Percentiles rank a stretch among this genome's conserved stretches.
phyloP scores from a whole-genome alignment of 2,797 vertebrate species.

The Loriculus beryllinus region DNA sequence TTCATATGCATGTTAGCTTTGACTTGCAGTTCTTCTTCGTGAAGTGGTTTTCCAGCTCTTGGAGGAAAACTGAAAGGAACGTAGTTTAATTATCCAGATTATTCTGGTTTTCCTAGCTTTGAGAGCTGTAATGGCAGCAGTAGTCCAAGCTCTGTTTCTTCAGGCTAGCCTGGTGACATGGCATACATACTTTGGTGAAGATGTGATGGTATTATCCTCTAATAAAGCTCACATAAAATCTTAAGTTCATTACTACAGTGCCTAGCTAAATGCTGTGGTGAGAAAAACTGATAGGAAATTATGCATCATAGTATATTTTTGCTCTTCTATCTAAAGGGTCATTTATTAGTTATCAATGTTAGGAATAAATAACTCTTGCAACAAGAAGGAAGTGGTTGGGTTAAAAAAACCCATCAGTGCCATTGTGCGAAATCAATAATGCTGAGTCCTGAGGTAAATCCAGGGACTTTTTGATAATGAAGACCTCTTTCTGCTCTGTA shows the following conservation, averaged over 20 bases:
- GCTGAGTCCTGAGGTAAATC: not conserved
- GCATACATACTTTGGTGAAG: not conserved
- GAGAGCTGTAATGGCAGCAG: not conserved
- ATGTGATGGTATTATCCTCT: not conserved
- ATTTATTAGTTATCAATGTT: not conserved
- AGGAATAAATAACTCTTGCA: not conserved
- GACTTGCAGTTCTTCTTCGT: not conserved
- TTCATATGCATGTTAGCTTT: not conserved
- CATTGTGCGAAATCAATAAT: not conserved
- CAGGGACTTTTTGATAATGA: not conserved
- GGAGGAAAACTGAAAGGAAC: not conserved
- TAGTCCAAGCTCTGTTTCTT: not conserved
- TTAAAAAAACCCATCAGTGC: not conserved
- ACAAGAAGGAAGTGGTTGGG: not conserved
- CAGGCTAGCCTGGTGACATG: not conserved
- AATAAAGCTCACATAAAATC: not conserved
- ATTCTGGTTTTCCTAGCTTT: not conserved
- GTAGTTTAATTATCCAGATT: not conserved
- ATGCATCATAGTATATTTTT: accelerated
- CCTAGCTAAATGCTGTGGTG: not conserved
- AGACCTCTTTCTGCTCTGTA: not conserved
- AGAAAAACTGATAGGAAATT: not conserved
- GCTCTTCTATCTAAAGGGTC: not conserved
- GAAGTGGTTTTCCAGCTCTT: not conserved
- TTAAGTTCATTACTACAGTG: not conserved